These are phyloP conservation scores for Pluvianellus socialis DNA, from an alignment of 2,113 vertebrate genomes.

Conservation along the genomic window DNA sequence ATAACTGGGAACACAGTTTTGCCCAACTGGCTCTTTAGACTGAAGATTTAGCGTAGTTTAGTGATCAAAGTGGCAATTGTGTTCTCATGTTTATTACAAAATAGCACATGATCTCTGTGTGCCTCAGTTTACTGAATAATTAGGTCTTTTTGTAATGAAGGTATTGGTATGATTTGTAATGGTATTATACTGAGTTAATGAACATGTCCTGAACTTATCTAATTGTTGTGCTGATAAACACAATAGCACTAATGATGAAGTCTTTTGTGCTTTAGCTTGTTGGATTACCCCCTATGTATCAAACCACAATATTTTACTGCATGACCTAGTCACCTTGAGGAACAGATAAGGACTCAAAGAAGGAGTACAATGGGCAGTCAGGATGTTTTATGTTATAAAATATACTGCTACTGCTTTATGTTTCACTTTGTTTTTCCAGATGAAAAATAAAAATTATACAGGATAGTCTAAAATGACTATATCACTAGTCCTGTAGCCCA, in stretches of 20 bases:
- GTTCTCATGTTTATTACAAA: not conserved
- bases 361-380: too few species aligned
- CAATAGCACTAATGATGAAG: fast-evolving
- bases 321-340: too few species aligned
- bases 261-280: not conserved
- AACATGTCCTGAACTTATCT: not conserved
- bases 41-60: not conserved
- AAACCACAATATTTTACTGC: too few species aligned
- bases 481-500: too few species aligned
- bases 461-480: too few species aligned
- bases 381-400: too few species aligned
- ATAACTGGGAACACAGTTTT: not conserved
- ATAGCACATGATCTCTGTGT: not conserved
- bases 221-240: not conserved
- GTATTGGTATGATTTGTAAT: not conserved
- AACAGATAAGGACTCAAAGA: too few species aligned
- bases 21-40: not conserved
- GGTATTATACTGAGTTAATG: not conserved
- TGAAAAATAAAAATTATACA: too few species aligned
- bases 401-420: too few species aligned
- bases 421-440: too few species aligned
- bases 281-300: too few species aligned
- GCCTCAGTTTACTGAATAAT: not conserved
- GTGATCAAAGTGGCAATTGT: not conserved
- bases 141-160: not conserved